A percentile compares a stretch with the other conserved stretches of the same genome.
Evolutionary conservation across 2,113 vertebrate species (phyloP).

Genomic region (Empidonax alnorum): DNA sequence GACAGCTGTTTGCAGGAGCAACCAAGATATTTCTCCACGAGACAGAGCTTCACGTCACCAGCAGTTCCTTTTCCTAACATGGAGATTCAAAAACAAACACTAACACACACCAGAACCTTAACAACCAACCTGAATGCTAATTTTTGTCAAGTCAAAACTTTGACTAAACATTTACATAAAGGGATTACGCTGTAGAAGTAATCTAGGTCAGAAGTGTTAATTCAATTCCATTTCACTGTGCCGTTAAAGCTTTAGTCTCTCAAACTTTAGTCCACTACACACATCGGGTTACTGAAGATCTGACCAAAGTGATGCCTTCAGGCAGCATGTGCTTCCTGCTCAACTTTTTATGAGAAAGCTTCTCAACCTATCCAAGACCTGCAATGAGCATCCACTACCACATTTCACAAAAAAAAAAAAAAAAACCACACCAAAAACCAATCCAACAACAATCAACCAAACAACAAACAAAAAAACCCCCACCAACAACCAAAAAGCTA

Average conservation of each 20-base stretch:
- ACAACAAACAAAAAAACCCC: neutral
- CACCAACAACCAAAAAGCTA: neutral
- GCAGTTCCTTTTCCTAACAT: neutral
- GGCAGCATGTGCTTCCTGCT: neutral
- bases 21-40: neutral
- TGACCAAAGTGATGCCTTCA: neutral
- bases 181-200: neutral
- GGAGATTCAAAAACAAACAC: neutral
- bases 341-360: neutral
- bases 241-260: neutral
- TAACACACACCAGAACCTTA: neutral
- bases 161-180: neutral
- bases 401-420: neutral
- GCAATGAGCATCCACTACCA: neutral
- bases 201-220: neutral
- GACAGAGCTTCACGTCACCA: neutral
- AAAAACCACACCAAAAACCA: no score
- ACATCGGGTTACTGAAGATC: neutral
- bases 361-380: neutral
- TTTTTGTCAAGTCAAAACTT: neutral
- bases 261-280: fast-evolving
- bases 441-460: neutral
- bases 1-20: neutral
- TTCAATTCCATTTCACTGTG: neutral
- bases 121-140: neutral